These are phyloP conservation scores for Lycia hirtaria DNA, from an alignment of 2,888 invertebrate genomes.

Conservation along the genomic window DNA sequence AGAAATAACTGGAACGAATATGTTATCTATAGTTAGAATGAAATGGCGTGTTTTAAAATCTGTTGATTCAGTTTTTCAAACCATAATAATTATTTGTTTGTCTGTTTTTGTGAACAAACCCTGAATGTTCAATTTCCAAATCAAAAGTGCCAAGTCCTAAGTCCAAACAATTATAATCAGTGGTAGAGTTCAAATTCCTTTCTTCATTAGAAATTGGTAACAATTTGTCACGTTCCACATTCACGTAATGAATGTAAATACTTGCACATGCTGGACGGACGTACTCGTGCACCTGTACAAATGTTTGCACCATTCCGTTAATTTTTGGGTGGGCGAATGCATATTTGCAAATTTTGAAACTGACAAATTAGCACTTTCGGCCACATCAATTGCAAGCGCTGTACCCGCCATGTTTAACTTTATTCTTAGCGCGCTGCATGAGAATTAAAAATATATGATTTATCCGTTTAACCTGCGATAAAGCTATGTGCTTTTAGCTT, in stretches of 20 bases:
- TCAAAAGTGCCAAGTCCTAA: no score
- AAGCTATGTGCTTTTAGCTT: slow-evolving; percentile 55
- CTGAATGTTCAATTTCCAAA: no score
- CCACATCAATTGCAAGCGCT: slow-evolving; percentile 63
- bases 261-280: slow-evolving; percentile 62
- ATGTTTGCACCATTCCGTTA: slow-evolving; percentile 58
- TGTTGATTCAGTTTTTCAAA: no score
- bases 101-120: no score
- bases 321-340: slow-evolving; percentile 70
- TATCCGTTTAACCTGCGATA: slow-evolving; percentile 49
- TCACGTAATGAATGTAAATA: slow-evolving; percentile 56
- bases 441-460: slow-evolving; percentile 44
- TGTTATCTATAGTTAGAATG: no score
- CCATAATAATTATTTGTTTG: no score
- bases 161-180: background rate
- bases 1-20: no score
- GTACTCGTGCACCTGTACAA: slow-evolving; percentile 71
- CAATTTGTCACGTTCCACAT: slow-evolving; percentile 32
- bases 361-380: slow-evolving; percentile 75
- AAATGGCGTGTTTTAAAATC: no score
- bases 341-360: slow-evolving; percentile 69
- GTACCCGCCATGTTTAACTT: slow-evolving; percentile 59
- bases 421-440: slow-evolving; percentile 48
- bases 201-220: slow-evolving; percentile 13
- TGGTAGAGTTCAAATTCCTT: background rate